Evolutionary conservation across 2,888 invertebrate species (phyloP).

Genomic region (Scaptomyza cyrtandrae): DNA sequence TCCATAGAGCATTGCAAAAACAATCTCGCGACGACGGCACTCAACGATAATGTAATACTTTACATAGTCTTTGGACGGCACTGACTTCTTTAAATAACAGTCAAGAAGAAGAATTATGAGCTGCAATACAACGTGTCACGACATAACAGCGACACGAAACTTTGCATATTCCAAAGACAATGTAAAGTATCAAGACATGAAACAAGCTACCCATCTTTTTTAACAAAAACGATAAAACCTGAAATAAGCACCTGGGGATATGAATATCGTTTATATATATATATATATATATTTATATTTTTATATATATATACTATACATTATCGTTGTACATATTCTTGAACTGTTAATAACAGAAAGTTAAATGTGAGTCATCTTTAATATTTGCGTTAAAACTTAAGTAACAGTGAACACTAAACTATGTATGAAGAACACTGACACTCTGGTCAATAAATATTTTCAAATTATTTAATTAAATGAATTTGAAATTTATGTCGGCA

Average conservation of each 20-base stretch:
- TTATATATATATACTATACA: too few species aligned
- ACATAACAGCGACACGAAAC: conserved; percentile 21
- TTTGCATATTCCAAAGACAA: too few species aligned
- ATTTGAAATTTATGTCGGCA: too few species aligned
- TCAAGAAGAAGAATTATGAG: conserved; percentile 4
- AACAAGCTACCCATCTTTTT: too few species aligned
- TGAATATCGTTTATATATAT: too few species aligned
- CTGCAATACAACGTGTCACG: conserved; percentile 3
- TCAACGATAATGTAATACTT: too few species aligned
- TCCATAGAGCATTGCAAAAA: conserved; percentile 16
- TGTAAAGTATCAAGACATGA: too few species aligned
- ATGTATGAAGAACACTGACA: not conserved
- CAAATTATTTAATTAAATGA: not conserved
- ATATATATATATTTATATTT: too few species aligned
- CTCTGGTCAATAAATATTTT: not conserved
- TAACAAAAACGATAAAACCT: too few species aligned
- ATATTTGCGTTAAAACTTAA: conserved; percentile 8
- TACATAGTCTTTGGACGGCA: too few species aligned
- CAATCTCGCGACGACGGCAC: conserved; percentile 11
- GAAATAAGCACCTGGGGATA: too few species aligned
- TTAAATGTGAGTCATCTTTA: not conserved
- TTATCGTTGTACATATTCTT: conserved; percentile 6
- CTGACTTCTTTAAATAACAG: conserved; percentile 16
- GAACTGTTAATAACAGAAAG: not conserved
- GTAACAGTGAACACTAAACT: not conserved